These are phyloP conservation scores for Crotalus horridus DNA, from an alignment of 2,113 vertebrate genomes.

Conservation along the genomic window DNA sequence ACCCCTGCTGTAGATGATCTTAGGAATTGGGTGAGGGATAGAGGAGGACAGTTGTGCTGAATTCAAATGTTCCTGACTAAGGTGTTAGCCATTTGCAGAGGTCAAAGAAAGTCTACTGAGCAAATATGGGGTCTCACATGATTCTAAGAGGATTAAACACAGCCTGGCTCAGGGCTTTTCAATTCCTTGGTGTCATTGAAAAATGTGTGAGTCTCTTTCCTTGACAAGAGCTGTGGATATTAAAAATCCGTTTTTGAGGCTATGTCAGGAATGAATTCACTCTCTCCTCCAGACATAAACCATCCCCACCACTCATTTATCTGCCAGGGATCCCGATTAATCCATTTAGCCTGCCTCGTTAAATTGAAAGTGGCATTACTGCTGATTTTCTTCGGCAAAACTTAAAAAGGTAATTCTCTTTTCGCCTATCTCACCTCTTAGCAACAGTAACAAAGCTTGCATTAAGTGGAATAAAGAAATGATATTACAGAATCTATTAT, in stretches of 20 bases:
- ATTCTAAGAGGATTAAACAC: neutral
- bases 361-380: neutral
- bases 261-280: accelerated
- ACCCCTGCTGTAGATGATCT: neutral
- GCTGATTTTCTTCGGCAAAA: neutral
- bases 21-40: neutral
- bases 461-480: conserved; percentile 5
- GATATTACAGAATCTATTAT: conserved; percentile 10
- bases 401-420: conserved; percentile 16
- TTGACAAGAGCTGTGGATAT: neutral
- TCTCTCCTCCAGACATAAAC: too few species aligned
- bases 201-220: neutral
- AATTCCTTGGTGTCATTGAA: neutral
- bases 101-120: neutral
- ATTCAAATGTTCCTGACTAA: neutral
- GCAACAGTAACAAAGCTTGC: conserved; percentile 14
- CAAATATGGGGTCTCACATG: neutral
- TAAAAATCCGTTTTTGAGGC: neutral
- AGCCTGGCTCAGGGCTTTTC: neutral
- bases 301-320: neutral
- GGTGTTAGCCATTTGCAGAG: neutral
- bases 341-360: neutral
- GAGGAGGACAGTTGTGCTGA: neutral
- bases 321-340: neutral
- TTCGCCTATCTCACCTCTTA: neutral